Conservation (phyloP, 2,113 vertebrate genomes). For the Takifugu bimaculatus region DNA sequence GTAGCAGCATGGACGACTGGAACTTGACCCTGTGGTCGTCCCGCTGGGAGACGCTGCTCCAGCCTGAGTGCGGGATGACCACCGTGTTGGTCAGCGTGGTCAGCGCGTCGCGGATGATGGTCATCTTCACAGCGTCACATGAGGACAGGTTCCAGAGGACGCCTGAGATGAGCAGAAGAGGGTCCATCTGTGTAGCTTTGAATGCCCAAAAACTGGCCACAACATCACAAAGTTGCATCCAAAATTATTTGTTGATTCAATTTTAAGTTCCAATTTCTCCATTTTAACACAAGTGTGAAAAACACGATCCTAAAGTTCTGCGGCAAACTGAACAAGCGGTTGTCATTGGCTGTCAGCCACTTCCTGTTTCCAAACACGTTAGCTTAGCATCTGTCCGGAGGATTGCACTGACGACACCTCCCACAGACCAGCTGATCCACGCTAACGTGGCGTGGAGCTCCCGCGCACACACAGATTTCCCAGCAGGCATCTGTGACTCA, state of each 20-base stretch:
- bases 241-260: too few relatives aligned
- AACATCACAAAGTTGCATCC: too few relatives aligned
- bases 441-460: slow-evolving; percentile 15
- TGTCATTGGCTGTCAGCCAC: neutral
- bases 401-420: slow-evolving; percentile 48
- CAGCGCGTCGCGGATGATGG: slow-evolving; percentile 92
- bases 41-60: slow-evolving; percentile 86
- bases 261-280: too few relatives aligned
- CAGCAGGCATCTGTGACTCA: neutral
- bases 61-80: slow-evolving; percentile 96
- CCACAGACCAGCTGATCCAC: slow-evolving; percentile 47
- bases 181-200: too few relatives aligned
- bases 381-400: slow-evolving; percentile 57
- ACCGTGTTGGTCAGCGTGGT: slow-evolving; percentile 91
- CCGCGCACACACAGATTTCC: slow-evolving; percentile 14
- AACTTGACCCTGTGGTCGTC: slow-evolving; percentile 94
- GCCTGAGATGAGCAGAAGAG: slow-evolving; percentile 64
- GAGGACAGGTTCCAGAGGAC: slow-evolving; percentile 98
- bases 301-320: neutral
- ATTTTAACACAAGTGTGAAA: too few relatives aligned
- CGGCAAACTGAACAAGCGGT: neutral
- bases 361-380: slow-evolving; percentile 50
- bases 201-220: too few relatives aligned
- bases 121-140: slow-evolving; percentile 96
- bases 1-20: slow-evolving; percentile 90